phyloP scores from a whole-genome alignment of 2,797 vertebrate genomes.

The Leptodactylus fallax region DNA sequence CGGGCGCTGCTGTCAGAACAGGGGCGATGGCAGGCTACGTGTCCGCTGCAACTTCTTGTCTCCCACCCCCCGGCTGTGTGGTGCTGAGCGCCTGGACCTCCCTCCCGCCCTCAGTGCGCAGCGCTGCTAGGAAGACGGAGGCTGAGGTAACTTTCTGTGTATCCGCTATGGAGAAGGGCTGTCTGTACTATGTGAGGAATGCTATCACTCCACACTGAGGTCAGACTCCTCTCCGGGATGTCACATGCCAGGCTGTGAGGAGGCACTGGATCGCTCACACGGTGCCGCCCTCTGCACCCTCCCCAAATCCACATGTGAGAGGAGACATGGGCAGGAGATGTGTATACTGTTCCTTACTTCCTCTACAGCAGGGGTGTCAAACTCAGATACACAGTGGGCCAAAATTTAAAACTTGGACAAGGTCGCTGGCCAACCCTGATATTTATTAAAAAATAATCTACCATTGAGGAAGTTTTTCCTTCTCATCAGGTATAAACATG shows the following conservation, averaged over 20 bases:
- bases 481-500: too few species aligned
- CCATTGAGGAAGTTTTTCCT: too few species aligned
- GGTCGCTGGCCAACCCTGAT: too few species aligned
- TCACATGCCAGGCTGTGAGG: constrained; percentile 42
- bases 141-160: constrained; percentile 35
- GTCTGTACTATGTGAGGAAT: constrained; percentile 49
- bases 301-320: background rate
- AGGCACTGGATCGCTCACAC: constrained; percentile 1
- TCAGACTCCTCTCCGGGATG: constrained; percentile 23
- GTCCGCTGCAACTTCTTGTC: constrained; percentile 54
- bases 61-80: constrained; percentile 31
- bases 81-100: constrained; percentile 27
- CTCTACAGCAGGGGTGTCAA: too few species aligned
- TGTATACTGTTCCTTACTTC: background rate
- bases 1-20: constrained; percentile 25
- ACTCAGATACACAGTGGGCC: too few species aligned
- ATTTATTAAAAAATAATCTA: too few species aligned
- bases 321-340: too few species aligned
- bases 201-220: constrained; percentile 37
- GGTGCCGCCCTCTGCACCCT: constrained; percentile 20
- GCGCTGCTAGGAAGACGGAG: constrained; percentile 35
- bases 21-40: constrained; percentile 58
- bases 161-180: constrained; percentile 8
- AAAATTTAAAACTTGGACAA: background rate
- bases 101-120: constrained; percentile 35